Evolutionary conservation across 2,113 vertebrate species (phyloP), one percentile per base, ranked within the genome.

Genomic region (Fregetta grallaria): DNA sequence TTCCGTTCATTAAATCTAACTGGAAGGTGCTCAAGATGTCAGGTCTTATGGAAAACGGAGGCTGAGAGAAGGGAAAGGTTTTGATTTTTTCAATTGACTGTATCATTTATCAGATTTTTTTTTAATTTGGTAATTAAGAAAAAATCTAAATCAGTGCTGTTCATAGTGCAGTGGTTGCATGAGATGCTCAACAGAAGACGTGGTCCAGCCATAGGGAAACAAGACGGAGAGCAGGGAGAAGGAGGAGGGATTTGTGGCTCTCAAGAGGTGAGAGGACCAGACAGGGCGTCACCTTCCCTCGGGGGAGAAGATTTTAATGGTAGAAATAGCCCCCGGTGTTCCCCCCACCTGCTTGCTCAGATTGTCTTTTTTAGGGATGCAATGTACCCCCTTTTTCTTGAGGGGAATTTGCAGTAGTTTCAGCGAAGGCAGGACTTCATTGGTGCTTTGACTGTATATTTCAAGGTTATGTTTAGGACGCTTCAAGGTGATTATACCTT

Each of bases 151-250:
- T 38, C 50, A 7, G 1, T 16, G 52, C 56, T 67, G 38, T 16
- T 77, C 20, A 4, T 6, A 6, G 59, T 17, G 58, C 17, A 17
- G 45, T 1, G 38, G 11, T 8, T 10, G 45, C 19, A 7, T 4
- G 38, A 44, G 72, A 5, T 32, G 40, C 30, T 3, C 14, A 14
- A 13, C 44, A 19, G 13, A 30, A 38, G 66, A 12, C 1, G 4
- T 22, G 62, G 45, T 6, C 38, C 59, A 56, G 65, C 67, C 30
- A 0, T 9, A 27, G 47, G 53, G 27, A 38, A 36, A 36, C 1
- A 7, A 20, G 19, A 3, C 0, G 3, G 52, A 26, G 42, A 1
- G 1, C 6, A 9, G 30, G 45, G 78, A 34, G 63, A 0, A 6
- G 29, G 27, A 16, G 52, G 42, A 55, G 20, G 47, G 23, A 15